These are phyloP conservation scores for Heliconius melpomene DNA, from an alignment of 1,140 invertebrate species.

Conservation along the genomic window DNA sequence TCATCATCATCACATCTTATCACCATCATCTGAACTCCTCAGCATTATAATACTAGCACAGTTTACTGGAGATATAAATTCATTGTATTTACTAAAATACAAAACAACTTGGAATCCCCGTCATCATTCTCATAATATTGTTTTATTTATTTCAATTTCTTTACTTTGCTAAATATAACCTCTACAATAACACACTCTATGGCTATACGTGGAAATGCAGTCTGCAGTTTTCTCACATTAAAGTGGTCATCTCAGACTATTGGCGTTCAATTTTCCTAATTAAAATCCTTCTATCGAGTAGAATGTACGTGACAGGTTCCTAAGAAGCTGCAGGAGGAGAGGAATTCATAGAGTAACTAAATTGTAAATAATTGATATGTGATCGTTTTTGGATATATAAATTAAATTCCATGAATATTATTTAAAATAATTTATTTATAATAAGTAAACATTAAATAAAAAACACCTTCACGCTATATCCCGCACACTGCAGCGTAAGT, in stretches of 20 bases:
- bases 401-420: background rate
- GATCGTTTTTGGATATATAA: background rate
- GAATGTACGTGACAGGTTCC: slow-evolving; percentile 32
- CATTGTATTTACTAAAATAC: no score
- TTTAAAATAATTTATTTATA: no score
- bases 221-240: slow-evolving; percentile 61
- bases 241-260: slow-evolving; percentile 58
- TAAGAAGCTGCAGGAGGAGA: slow-evolving; percentile 27
- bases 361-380: background rate
- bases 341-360: background rate
- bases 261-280: slow-evolving; percentile 62
- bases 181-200: slow-evolving; percentile 41
- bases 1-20: no score
- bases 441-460: no score
- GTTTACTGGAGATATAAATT: no score
- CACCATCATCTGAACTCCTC: no score
- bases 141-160: no score
- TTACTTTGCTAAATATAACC: background rate
- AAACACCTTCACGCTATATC: no score
- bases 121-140: no score
- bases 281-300: slow-evolving; percentile 48
- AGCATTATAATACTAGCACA: no score
- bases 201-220: slow-evolving; percentile 54
- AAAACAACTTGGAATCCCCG: no score
- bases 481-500: no score